Conservation (phyloP, 2,113 vertebrate genomes). For the Meriones unguiculatus region DNA sequence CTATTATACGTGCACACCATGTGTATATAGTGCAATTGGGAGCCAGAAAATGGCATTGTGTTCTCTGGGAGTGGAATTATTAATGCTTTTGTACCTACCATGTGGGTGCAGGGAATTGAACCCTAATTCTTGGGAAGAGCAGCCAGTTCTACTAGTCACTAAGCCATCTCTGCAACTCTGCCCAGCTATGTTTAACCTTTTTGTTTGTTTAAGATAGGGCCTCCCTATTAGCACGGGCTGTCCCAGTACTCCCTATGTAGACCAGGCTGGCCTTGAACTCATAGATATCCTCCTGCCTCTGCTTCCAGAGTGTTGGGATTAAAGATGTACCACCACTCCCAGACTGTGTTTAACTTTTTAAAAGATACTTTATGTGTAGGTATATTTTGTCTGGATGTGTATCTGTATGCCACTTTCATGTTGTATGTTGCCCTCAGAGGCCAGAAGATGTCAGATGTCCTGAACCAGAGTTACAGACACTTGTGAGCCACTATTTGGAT, state of each 20-base stretch:
- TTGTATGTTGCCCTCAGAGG: neutral
- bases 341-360: neutral
- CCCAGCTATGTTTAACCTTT: neutral
- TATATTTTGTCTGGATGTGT: neutral
- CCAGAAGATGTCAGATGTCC: neutral
- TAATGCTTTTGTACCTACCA: neutral
- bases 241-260: neutral
- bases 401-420: neutral
- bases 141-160: neutral
- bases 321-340: too few relatives aligned
- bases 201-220: neutral
- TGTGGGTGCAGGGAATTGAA: neutral
- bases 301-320: neutral
- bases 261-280: neutral
- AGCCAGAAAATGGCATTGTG: neutral
- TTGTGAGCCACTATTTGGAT: neutral
- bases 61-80: neutral
- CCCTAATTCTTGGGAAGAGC: neutral
- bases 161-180: neutral
- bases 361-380: neutral
- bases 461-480: neutral
- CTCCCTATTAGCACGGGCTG: neutral
- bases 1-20: neutral
- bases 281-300: neutral
- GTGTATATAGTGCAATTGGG: neutral